These are phyloP conservation scores for Saturnia japonica DNA, from an alignment of 2,888 invertebrate species.

Conservation along the genomic window DNA sequence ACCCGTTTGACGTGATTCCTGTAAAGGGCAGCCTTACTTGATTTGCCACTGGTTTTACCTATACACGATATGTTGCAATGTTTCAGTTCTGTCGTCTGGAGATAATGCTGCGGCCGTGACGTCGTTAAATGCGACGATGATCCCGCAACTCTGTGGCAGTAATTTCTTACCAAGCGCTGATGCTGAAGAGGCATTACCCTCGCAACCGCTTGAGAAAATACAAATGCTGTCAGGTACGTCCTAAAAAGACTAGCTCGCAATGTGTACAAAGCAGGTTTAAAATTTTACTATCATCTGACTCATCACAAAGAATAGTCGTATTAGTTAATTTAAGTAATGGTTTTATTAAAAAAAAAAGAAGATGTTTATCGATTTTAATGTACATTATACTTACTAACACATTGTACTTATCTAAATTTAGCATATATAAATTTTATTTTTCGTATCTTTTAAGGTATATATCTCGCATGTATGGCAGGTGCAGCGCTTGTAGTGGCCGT, in stretches of 20 bases:
- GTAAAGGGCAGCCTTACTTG: no score
- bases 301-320: no score
- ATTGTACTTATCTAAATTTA: no score
- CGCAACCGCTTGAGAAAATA: constrained; percentile 79
- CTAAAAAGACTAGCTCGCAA: not conserved
- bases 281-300: no score
- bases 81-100: constrained; percentile 69
- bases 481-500: constrained; percentile 83
- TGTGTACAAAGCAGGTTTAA: not conserved
- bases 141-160: constrained; percentile 71
- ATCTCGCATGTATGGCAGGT: constrained; percentile 82
- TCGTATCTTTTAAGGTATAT: constrained; percentile 67
- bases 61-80: no score
- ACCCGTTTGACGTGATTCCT: no score
- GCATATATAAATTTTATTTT: no score
- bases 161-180: constrained; percentile 75
- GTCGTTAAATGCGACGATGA: constrained; percentile 60
- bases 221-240: constrained; percentile 76
- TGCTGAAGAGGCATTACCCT: constrained; percentile 67
- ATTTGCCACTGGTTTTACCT: no score
- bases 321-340: no score
- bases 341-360: no score
- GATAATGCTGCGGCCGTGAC: constrained; percentile 69
- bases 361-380: no score
- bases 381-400: no score